These are phyloP conservation scores for Zoanthus gigantus DNA, from an alignment of 92 coral and sea anemone species.

Conservation along the genomic window DNA sequence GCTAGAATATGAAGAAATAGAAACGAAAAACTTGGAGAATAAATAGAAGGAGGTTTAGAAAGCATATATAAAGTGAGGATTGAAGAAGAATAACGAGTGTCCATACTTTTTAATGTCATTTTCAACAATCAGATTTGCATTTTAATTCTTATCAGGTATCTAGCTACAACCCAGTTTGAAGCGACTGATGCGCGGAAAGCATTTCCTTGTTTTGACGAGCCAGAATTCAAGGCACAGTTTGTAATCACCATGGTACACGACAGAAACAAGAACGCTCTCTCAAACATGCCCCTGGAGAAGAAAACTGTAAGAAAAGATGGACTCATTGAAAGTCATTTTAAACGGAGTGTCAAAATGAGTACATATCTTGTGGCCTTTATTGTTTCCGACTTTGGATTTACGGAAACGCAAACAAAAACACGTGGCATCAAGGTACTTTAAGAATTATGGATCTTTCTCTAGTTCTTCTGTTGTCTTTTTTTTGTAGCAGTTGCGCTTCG, in stretches of 20 bases:
- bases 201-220: conserved; percentile 92
- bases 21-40: too few species aligned
- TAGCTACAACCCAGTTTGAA: conserved; percentile 79
- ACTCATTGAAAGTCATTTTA: conserved; percentile 71
- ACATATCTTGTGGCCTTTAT: conserved; percentile 80
- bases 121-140: neutral
- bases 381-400: conserved; percentile 80
- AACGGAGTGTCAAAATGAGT: conserved; percentile 78
- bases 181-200: conserved; percentile 81
- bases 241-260: conserved; percentile 70
- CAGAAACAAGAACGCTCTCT: conserved; percentile 68
- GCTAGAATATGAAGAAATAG: too few species aligned
- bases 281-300: conserved; percentile 76
- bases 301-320: conserved; percentile 57
- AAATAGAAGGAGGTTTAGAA: too few species aligned
- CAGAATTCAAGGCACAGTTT: conserved; percentile 79
- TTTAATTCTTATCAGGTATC: conserved; percentile 49
- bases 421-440: conserved; percentile 67
- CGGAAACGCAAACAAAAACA: conserved; percentile 60
- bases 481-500: neutral
- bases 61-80: too few species aligned
- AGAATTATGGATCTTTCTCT: neutral
- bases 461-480: neutral
- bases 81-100: too few species aligned
- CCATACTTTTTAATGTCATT: too few species aligned